Evolutionary conservation across 2,113 vertebrate species (phyloP), one percentile per base, ranked within the genome.

Genomic region (Hiodon alosoides): DNA sequence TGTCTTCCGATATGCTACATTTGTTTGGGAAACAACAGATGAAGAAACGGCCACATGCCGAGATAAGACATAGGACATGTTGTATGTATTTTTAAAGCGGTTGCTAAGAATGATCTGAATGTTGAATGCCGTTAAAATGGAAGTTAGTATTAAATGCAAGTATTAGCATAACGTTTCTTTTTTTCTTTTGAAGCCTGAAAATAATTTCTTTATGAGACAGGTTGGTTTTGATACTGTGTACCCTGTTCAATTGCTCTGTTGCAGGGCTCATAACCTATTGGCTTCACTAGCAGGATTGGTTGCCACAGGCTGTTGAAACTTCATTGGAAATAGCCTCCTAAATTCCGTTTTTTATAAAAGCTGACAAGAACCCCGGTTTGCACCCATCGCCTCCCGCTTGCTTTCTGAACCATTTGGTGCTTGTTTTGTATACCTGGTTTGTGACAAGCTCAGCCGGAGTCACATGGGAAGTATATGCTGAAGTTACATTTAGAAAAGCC

Each of bases 11-110:
- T 65, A 79, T 69, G 79, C 77, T 60, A 71, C 67, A 70, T 73
- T 82, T 80, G 74, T 80, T 82, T 78, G 58, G 71, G 76, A 76
- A 83, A 75, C 75, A 78, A 73, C 71, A 79, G 78, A 79, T 73
- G 79, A 81, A 65, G 71, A 62, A 54, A 71, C 47, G 11, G 64
- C 58, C 59, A 48, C 79, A 81, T 17, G 65, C 78, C 14, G 71
- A 77, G 76, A 77, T 77, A 31, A 76, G 75, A 76, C 64, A 61
- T 69, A 67, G 59, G 74, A 59, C 50, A 17, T 61, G 47, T 50
- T 17, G 67, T 64, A 67, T 79, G 75, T 69, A 64, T 73, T 74
- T 74, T 17, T 59, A 53, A 74, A 76, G 67, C 16, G 71, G 11
- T 53, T 58, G 46, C 48, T 13, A 58, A 31, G 16, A 53, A 51